These are phyloP conservation scores for Cryptotis parvus DNA, from an alignment of 2,113 vertebrate genomes.

Conservation along the genomic window DNA sequence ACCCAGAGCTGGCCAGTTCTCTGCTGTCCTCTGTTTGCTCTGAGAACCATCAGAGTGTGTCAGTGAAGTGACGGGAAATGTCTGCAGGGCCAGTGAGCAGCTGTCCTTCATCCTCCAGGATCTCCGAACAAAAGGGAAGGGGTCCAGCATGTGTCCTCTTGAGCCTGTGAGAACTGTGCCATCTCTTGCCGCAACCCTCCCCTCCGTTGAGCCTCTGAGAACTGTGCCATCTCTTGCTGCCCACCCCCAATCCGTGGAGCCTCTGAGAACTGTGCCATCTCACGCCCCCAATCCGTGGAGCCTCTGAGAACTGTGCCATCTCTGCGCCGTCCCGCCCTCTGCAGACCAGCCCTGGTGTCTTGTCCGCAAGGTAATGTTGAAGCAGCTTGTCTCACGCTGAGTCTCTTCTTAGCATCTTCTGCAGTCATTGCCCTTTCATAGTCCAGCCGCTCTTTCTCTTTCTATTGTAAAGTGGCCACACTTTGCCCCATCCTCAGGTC, in stretches of 20 bases:
- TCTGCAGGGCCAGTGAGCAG: constrained; percentile 19
- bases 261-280: neutral
- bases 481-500: neutral
- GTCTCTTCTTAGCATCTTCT: neutral
- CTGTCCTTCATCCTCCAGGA: neutral
- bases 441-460: neutral
- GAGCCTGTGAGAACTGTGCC: neutral
- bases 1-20: no score
- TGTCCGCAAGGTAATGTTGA: neutral
- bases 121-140: constrained; percentile 10
- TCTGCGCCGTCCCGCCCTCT: no score
- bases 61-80: neutral
- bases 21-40: no score
- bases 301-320: neutral
- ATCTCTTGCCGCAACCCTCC: neutral
- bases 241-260: no score
- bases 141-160: neutral
- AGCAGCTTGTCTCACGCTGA: neutral
- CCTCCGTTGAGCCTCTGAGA: neutral
- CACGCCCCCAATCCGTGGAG: no score
- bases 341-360: neutral
- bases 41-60: neutral
- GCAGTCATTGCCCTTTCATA: neutral
- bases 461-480: neutral
- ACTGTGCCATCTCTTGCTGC: neutral